Conservation (phyloP, 2,113 vertebrate genomes). For the Crotalus horridus region DNA sequence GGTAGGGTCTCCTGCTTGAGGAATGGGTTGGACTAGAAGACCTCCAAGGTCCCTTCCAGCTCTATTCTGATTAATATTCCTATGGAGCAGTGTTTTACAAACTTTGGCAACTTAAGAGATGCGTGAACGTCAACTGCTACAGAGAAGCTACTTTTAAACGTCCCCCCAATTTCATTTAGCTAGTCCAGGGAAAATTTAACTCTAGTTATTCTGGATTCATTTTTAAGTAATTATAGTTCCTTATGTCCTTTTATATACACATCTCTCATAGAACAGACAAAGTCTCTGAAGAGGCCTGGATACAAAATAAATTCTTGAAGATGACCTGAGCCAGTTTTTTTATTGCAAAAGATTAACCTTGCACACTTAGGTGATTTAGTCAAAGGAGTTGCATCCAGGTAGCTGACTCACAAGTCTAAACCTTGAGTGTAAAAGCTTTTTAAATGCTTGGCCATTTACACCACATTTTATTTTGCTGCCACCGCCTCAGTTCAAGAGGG, state of each 20-base stretch:
- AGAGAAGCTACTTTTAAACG: not conserved
- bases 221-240: not conserved
- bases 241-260: not conserved
- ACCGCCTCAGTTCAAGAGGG: not conserved
- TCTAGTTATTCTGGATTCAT: not conserved
- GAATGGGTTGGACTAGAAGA: no score
- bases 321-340: not conserved
- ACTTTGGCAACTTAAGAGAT: not conserved
- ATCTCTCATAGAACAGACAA: not conserved
- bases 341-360: not conserved
- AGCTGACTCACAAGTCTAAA: not conserved
- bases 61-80: not conserved
- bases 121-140: not conserved
- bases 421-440: not conserved
- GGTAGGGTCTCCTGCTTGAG: no score
- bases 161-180: not conserved
- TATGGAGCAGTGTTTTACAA: not conserved
- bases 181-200: not conserved
- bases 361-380: not conserved
- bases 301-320: not conserved
- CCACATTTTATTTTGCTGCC: not conserved
- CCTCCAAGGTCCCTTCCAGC: no score
- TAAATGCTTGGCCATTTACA: not conserved
- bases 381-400: not conserved
- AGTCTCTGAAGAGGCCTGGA: not conserved